Conservation (phyloP, 2,113 vertebrate species). For the Prunella fulvescens region DNA sequence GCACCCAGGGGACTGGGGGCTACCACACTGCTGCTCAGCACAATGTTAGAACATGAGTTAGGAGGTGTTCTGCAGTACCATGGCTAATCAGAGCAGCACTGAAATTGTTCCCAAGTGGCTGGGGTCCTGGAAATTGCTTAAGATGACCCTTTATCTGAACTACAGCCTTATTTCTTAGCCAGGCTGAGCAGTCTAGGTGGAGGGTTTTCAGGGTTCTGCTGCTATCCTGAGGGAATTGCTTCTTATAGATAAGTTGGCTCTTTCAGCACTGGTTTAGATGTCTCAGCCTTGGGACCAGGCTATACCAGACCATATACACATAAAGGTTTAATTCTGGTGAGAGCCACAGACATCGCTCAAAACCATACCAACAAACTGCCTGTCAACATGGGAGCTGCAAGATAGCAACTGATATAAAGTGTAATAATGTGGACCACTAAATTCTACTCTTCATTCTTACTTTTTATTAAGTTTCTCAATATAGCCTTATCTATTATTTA, state of each 20-base stretch:
- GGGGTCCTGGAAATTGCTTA: neutral
- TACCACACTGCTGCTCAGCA: neutral
- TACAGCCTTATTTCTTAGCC: neutral
- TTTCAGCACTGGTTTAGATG: neutral
- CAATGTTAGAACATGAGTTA: fast-evolving
- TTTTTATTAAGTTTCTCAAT: neutral
- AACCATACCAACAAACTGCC: neutral
- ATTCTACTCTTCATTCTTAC: neutral
- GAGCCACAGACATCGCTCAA: neutral
- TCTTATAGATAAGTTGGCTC: neutral
- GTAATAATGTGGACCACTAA: neutral
- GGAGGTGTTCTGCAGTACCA: neutral
- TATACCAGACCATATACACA: neutral
- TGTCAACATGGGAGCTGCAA: neutral
- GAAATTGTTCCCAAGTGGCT: neutral
- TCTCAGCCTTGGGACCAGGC: neutral
- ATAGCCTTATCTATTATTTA: neutral
- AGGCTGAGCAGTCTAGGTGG: neutral
- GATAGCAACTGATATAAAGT: neutral
- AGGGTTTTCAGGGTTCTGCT: neutral
- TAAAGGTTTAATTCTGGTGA: neutral
- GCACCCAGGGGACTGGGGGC: too few species aligned
- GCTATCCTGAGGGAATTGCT: neutral
- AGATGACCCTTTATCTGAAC: neutral
- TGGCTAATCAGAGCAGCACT: neutral